Evolutionary conservation across 2,888 invertebrate species (phyloP).

Genomic region (Herminia tarsipennalis): DNA sequence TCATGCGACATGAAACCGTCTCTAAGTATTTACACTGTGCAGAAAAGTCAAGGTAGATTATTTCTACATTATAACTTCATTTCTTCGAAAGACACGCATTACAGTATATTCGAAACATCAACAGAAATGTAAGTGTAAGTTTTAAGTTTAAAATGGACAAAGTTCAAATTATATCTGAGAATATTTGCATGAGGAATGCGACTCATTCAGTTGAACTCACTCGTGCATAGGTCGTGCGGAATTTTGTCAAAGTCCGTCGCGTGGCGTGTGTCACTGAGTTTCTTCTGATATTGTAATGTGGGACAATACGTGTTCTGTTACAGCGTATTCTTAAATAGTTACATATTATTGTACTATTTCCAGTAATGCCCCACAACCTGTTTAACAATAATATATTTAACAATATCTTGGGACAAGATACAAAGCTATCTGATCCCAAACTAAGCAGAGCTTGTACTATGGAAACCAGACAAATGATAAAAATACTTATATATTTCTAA

Average conservation of each 20-base stretch:
- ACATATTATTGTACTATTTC: too few relatives aligned
- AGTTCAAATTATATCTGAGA: constrained; percentile 63
- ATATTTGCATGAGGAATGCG: constrained; percentile 63
- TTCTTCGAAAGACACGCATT: constrained; percentile 11
- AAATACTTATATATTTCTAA: too few relatives aligned
- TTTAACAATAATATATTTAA: too few relatives aligned
- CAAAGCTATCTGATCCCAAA: too few relatives aligned
- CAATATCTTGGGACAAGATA: too few relatives aligned
- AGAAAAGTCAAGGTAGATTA: constrained; percentile 57
- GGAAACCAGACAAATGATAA: too few relatives aligned
- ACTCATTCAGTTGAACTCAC: constrained; percentile 56
- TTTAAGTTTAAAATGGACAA: constrained; percentile 37
- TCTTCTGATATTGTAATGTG: constrained; percentile 31
- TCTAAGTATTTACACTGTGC: constrained; percentile 70
- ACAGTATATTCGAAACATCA: constrained; percentile 12
- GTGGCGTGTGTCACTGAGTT: constrained; percentile 48
- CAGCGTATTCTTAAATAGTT: constrained; percentile 9
- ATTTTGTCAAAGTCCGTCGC: constrained; percentile 64
- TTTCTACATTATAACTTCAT: constrained; percentile 41
- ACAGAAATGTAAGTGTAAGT: constrained; percentile 10
- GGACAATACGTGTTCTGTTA: constrained; percentile 3
- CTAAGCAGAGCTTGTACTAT: too few relatives aligned
- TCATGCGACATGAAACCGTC: constrained; percentile 74
- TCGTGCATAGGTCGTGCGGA: constrained; percentile 52
- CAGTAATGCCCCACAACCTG: too few relatives aligned